Evolutionary conservation across 2,797 vertebrate species (phyloP), one percentile per base, ranked within the genome.

Genomic region (Enteromius fasciolatus): DNA sequence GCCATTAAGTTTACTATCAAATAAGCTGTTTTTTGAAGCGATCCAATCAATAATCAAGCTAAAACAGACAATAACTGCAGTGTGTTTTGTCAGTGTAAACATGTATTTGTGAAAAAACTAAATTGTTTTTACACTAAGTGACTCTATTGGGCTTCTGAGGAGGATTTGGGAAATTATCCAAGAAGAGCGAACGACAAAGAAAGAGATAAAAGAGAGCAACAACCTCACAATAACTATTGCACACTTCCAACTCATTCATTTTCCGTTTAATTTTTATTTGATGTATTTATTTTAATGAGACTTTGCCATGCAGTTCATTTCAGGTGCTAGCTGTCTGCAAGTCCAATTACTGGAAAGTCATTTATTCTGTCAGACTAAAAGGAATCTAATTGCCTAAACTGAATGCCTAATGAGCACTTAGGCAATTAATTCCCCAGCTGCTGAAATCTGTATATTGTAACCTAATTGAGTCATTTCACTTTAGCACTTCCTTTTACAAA

Each of bases 211-310:
- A 78, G n/a, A 52, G 23, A 57, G 28, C 28, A 41, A 50, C 50
- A 59, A 33, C 83, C 83, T 92, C 63, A 15, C 84, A 84, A 89
- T 89, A 91, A 91, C 89, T 92, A 89, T 90, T 80, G 88, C 87
- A 90, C 36, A 46, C 82, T 50, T 85, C 23, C 85, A 83, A 91
- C 86, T 90, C 89, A 91, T 92, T 92, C 90, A 89, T 90, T 91
- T 90, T 89, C 87, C 82, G 83, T 89, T 80, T 9, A 36, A 87
- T 92, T 89, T 93, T 93, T 88, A 91, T 93, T 90, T 90, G 88
- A 92, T 88, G 89, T 92, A 90, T 94, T 94, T 92, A 89, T 94
- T 94, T 93, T 92, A 93, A 94, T 93, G 93, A 94, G 90, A 83
- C 86, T 69, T 87, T 91, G 89, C 91, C 90, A 91, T 87, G 88